Percentiles rank a stretch among this genome's conserved stretches.
These are phyloP conservation scores for Orchesella cincta DNA, from an alignment of 1,140 invertebrate genomes.

Conservation along the genomic window DNA sequence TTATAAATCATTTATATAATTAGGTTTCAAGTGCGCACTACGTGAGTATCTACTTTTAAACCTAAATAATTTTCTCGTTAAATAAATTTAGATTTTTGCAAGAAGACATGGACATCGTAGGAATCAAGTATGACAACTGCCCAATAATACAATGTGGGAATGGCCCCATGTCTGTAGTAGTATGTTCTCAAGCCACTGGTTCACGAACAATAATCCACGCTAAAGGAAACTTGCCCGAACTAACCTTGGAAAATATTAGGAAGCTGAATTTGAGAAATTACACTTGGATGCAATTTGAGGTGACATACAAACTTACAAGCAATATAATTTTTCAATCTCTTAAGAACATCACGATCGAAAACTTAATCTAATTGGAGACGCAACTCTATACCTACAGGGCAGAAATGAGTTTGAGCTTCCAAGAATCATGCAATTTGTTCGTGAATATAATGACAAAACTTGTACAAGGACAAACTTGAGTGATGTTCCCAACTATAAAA, in stretches of 20 bases:
- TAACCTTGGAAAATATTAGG: slow-evolving; percentile 64
- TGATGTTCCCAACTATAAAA: neutral
- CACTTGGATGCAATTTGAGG: slow-evolving; percentile 73
- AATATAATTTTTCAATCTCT: neutral
- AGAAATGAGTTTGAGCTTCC: slow-evolving; percentile 62
- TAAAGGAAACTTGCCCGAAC: slow-evolving; percentile 63
- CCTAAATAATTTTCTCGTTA: neutral
- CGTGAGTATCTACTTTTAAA: slow-evolving; percentile 2
- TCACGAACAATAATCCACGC: slow-evolving; percentile 67
- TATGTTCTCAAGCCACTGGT: slow-evolving; percentile 59
- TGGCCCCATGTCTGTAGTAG: slow-evolving; percentile 55
- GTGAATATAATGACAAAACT: slow-evolving; percentile 59
- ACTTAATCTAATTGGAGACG: too few species aligned
- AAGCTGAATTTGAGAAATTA: slow-evolving; percentile 62
- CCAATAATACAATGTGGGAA: slow-evolving; percentile 50
- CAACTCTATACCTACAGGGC: too few species aligned
- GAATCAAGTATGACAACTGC: slow-evolving; percentile 51
- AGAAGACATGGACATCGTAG: slow-evolving; percentile 38
- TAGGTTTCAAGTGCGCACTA: neutral
- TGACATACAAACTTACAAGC: slow-evolving; percentile 53
- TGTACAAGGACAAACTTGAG: neutral
- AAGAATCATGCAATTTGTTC: slow-evolving; percentile 64
- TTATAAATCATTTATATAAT: neutral
- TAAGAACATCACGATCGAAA: too few species aligned
- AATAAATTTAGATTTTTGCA: slow-evolving; percentile 35